Evolutionary conservation across 2,113 vertebrate genomes (phyloP).

Genomic region (Larimichthys polyactis): DNA sequence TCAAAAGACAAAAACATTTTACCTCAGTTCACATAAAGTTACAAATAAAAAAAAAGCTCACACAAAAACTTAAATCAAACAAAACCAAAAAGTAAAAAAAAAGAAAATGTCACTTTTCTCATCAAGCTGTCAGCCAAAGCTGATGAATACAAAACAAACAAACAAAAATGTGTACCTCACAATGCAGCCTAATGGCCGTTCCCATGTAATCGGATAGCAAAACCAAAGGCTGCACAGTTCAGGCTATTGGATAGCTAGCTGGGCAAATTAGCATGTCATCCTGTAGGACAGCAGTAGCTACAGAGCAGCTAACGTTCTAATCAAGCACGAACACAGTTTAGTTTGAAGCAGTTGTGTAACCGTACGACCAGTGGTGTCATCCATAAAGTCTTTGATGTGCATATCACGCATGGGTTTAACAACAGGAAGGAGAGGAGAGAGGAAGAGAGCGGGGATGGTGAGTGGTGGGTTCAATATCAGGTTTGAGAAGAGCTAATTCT

Average conservation of each 20-base stretch:
- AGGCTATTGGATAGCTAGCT: constrained; percentile 36
- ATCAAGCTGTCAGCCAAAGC: neutral
- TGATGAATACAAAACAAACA: neutral
- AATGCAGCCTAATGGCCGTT: constrained; percentile 12
- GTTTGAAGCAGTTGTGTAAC: constrained; percentile 80
- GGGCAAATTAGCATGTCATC: constrained; percentile 51
- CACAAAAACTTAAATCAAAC: neutral
- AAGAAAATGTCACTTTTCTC: neutral
- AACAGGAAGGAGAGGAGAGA: neutral
- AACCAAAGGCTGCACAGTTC: constrained; percentile 78
- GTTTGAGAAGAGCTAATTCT: neutral
- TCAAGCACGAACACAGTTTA: constrained; percentile 43
- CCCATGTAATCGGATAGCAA: neutral
- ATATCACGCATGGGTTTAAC: neutral
- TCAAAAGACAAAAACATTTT: neutral
- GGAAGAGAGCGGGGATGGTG: too few species aligned
- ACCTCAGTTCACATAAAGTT: neutral
- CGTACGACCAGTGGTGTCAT: neutral
- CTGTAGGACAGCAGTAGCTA: constrained; percentile 44
- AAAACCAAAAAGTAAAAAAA: neutral
- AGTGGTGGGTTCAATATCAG: neutral
- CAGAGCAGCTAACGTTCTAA: constrained; percentile 44
- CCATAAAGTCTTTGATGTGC: neutral
- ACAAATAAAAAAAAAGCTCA: neutral
- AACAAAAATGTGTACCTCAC: constrained; percentile 1